Conservation (phyloP, 2,797 vertebrate species). For the Muscicapa striata region DNA sequence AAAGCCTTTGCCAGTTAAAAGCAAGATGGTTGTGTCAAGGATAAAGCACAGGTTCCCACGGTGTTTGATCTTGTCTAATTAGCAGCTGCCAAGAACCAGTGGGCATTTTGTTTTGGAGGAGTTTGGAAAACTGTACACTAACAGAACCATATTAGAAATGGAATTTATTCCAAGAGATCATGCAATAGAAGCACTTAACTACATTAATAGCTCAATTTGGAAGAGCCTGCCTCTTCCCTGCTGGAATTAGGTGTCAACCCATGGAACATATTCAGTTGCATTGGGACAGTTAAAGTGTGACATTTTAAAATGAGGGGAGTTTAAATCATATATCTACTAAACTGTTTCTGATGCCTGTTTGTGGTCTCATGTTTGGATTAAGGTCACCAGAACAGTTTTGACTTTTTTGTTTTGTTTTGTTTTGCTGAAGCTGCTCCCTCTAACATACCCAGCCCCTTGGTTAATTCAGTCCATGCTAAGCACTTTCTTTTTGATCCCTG, state of each 20-base stretch:
- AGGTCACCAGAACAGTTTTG: background rate
- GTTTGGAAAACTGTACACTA: background rate
- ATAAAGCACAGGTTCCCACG: background rate
- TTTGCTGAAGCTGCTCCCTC: background rate
- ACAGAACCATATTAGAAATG: background rate
- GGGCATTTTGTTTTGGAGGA: background rate
- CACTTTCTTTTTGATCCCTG: background rate
- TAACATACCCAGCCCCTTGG: background rate
- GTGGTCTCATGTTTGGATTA: background rate
- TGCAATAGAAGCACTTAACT: background rate
- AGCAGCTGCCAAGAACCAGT: background rate
- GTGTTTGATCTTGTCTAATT: slow-evolving; percentile 37
- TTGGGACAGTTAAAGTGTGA: background rate
- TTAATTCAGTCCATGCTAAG: background rate
- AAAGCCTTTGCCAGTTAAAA: slow-evolving; percentile 23
- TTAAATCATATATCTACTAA: background rate
- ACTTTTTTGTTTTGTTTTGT: background rate
- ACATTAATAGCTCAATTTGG: background rate
- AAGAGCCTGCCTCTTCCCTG: background rate
- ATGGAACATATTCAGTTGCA: background rate
- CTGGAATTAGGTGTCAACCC: background rate
- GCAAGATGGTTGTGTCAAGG: background rate
- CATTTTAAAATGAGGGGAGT: background rate
- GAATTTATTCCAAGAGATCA: background rate
- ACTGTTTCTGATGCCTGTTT: background rate